phyloP scores from a whole-genome alignment of 2,113 vertebrate genomes.

The Paralichthys olivaceus region DNA sequence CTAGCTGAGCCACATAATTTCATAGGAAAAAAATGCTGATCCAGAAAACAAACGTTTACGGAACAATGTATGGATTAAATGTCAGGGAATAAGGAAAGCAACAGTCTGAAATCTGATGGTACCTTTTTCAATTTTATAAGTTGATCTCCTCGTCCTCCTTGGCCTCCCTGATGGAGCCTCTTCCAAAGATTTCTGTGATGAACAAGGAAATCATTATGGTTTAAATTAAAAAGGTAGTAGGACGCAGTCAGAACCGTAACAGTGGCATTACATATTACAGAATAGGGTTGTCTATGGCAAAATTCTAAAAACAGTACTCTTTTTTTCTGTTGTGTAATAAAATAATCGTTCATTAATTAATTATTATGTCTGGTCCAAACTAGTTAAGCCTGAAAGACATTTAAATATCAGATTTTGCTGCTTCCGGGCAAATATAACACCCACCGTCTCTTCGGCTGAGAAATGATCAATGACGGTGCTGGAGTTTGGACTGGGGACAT shows the following conservation, averaged over 20 bases:
- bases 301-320: too few relatives aligned
- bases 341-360: not conserved
- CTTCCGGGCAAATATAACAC: not conserved
- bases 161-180: constrained; percentile 5
- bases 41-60: not conserved
- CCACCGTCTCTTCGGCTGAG: constrained; percentile 13
- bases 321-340: too few relatives aligned
- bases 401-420: not conserved
- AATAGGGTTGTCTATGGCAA: too few relatives aligned
- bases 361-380: not conserved
- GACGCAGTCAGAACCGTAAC: too few relatives aligned
- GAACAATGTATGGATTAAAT: not conserved
- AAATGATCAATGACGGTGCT: not conserved
- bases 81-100: not conserved
- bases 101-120: not conserved
- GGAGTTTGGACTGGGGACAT: constrained; percentile 27
- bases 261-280: too few relatives aligned
- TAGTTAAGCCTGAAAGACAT: not conserved
- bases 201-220: not conserved
- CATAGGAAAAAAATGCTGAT: not conserved
- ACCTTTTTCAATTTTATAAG: constrained; percentile 40
- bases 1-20: not conserved
- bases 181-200: constrained; percentile 26
- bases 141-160: not conserved
- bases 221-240: too few relatives aligned